Evolutionary conservation across 1,140 invertebrate genomes (phyloP).

Genomic region (Dolichoris vasculosae): DNA sequence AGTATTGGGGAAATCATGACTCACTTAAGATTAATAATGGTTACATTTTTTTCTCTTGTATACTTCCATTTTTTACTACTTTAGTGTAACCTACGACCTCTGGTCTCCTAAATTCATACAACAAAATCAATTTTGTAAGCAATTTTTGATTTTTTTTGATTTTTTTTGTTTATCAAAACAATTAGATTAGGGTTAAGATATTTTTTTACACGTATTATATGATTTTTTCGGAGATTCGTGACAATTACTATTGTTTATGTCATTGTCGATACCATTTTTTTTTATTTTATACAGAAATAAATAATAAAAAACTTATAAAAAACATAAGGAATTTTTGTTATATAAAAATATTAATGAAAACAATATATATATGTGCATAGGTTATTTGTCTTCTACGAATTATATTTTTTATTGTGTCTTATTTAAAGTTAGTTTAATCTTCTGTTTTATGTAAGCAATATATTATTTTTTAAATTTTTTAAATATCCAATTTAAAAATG

Average conservation of each 20-base stretch:
- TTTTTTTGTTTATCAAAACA: neutral
- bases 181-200: neutral
- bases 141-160: neutral
- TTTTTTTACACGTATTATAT: neutral
- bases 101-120: neutral
- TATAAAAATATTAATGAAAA: no score
- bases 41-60: neutral
- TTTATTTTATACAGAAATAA: no score
- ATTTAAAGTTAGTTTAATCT: no score
- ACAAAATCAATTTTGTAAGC: neutral
- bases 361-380: no score
- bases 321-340: neutral
- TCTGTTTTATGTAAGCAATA: no score
- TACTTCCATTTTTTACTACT: neutral
- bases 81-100: neutral
- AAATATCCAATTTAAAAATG: no score
- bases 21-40: neutral
- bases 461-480: no score
- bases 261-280: neutral
- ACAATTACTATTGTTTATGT: neutral
- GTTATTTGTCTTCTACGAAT: no score
- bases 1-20: neutral
- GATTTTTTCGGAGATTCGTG: neutral
- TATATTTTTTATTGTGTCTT: no score
- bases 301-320: no score